Evolutionary conservation across 1,140 invertebrate species (phyloP).

Genomic region (Zeugodacus cucurbitae): DNA sequence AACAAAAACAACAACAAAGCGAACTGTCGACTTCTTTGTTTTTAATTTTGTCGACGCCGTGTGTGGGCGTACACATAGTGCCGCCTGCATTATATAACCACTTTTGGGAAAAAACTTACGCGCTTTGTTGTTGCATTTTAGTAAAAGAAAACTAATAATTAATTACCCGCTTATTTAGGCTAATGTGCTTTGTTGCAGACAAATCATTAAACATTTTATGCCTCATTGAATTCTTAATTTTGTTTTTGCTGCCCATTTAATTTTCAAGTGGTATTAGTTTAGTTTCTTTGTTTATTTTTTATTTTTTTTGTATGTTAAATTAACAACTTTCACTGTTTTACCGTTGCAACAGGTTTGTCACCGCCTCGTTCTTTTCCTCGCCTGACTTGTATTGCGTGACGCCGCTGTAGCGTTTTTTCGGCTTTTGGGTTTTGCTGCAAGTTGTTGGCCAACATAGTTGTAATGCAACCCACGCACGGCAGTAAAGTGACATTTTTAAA

Average conservation of each 20-base stretch:
- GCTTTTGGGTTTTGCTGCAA: not conserved
- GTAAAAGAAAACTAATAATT: not conserved
- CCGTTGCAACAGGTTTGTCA: slow-evolving; percentile 35
- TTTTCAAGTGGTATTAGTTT: not conserved
- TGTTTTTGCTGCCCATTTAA: not conserved
- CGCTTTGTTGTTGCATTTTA: not conserved
- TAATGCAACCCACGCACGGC: slow-evolving; percentile 19
- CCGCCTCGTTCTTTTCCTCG: slow-evolving; percentile 33
- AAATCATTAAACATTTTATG: slow-evolving; percentile 28
- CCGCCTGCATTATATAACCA: not conserved
- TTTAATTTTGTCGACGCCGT: not conserved
- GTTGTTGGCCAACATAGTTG: not conserved
- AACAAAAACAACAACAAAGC: not conserved
- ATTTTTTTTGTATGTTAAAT: not conserved
- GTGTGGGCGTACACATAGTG: not conserved
- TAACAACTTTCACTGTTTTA: slow-evolving; percentile 23
- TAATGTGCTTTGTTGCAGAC: slow-evolving; percentile 11
- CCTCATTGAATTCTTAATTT: not conserved
- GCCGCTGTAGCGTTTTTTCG: not conserved
- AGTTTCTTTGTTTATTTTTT: not conserved
- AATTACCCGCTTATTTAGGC: slow-evolving; percentile 30
- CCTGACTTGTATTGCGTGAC: not conserved
- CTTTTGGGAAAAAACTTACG: not conserved
- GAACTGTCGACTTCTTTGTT: not conserved
- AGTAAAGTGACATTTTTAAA: slow-evolving; percentile 32